phyloP scores from a whole-genome alignment of 2,113 vertebrate genomes.

The Lagopus leucura region DNA sequence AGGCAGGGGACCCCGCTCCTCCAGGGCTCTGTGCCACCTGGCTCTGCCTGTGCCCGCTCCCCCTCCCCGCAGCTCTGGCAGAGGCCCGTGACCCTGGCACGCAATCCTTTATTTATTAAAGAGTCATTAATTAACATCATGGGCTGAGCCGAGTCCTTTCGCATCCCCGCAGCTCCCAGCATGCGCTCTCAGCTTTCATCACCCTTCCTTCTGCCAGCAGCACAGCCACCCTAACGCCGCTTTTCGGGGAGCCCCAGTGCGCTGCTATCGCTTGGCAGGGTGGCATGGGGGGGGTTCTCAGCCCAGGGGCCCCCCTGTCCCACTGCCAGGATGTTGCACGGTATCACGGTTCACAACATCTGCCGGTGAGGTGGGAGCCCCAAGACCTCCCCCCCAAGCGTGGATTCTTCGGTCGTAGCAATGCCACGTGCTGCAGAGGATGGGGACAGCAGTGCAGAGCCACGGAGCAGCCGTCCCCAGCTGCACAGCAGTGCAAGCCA shows the following conservation, averaged over 20 bases:
- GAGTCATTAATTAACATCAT: constrained; percentile 37
- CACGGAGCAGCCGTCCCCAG: neutral
- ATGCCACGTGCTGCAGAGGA: accelerated
- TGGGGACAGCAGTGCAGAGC: neutral
- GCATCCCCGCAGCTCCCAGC: neutral
- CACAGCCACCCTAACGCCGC: accelerated
- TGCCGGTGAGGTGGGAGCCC: neutral
- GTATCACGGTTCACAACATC: neutral
- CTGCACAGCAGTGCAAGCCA: neutral
- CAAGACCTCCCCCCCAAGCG: neutral
- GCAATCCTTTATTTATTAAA: neutral
- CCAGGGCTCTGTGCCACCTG: neutral
- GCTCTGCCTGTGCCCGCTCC: accelerated
- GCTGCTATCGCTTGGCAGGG: neutral
- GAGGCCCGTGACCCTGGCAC: neutral
- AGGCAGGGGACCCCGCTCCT: neutral
- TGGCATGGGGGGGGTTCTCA: accelerated
- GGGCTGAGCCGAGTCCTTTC: neutral
- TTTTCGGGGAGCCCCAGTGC: neutral
- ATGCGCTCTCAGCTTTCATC: accelerated
- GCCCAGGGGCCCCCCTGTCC: accelerated
- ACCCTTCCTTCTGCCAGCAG: neutral
- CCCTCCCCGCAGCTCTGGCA: neutral
- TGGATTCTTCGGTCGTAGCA: no score
- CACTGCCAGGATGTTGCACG: neutral